Evolutionary conservation across 2,888 invertebrate genomes (phyloP).

Genomic region (Lepidocyrtinus sp.): DNA sequence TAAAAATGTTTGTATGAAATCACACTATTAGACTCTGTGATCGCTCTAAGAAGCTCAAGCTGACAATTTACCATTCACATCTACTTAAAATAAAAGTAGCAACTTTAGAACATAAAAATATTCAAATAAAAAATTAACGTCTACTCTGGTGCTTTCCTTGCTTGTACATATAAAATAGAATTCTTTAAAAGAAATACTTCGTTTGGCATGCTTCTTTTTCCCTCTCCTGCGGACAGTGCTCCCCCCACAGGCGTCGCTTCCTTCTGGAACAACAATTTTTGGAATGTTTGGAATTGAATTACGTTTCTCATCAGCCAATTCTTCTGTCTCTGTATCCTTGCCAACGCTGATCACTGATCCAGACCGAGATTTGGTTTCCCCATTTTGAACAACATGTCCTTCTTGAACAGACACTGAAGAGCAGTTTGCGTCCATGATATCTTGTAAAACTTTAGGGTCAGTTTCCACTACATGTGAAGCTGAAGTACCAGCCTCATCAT

Average conservation of each 20-base stretch:
- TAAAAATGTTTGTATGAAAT: no score
- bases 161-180: neutral
- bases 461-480: slow-evolving; percentile 4
- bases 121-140: slow-evolving; percentile 7
- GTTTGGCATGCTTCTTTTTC: slow-evolving; percentile 49
- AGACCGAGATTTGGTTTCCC: slow-evolving; percentile 8
- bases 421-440: slow-evolving; percentile 61
- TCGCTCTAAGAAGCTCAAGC: slow-evolving; percentile 70
- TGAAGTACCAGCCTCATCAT: slow-evolving; percentile 6
- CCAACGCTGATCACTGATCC: slow-evolving; percentile 12
- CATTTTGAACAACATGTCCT: slow-evolving; percentile 28
- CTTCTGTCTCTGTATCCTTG: slow-evolving; percentile 56
- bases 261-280: slow-evolving; percentile 47
- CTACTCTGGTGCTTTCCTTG: slow-evolving; percentile 16
- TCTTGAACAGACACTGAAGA: slow-evolving; percentile 62
- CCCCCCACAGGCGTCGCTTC: slow-evolving; percentile 29
- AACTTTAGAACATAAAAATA: slow-evolving; percentile 16
- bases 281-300: slow-evolving; percentile 25
- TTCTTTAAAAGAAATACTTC: slow-evolving; percentile 53
- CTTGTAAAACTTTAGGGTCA: slow-evolving; percentile 53
- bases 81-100: slow-evolving; percentile 28
- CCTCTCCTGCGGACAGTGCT: slow-evolving; percentile 40
- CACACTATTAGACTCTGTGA: slow-evolving; percentile 60
- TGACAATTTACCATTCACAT: slow-evolving; percentile 53
- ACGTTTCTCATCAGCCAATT: slow-evolving; percentile 18